phyloP scores from a whole-genome alignment of 2,113 vertebrate species.

The Antechinus flavipes region DNA sequence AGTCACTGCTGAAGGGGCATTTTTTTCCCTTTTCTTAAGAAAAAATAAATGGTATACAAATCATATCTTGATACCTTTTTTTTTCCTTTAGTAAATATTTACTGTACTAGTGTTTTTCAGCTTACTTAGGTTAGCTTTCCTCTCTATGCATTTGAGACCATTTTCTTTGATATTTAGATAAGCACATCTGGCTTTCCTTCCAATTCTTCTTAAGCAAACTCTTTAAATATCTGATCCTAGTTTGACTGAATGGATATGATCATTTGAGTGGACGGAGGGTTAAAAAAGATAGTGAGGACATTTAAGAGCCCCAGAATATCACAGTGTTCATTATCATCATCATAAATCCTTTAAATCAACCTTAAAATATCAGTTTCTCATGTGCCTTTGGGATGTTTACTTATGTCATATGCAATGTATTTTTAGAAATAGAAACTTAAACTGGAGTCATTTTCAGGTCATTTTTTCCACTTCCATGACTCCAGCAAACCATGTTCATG shows the following conservation, averaged over 20 bases:
- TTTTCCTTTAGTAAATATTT: slow-evolving; percentile 27
- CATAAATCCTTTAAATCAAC: background rate
- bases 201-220: slow-evolving; percentile 11
- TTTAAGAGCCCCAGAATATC: background rate
- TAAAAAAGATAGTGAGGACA: background rate
- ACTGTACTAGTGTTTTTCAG: background rate
- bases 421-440: background rate
- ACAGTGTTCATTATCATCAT: background rate
- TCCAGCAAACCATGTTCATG: background rate
- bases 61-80: background rate
- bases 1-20: background rate
- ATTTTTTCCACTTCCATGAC: background rate
- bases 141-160: background rate
- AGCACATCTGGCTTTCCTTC: slow-evolving; percentile 25
- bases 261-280: background rate
- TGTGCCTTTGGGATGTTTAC: background rate
- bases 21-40: slow-evolving; percentile 15
- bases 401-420: background rate
- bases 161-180: slow-evolving; percentile 47
- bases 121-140: slow-evolving; percentile 13
- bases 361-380: background rate
- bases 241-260: slow-evolving; percentile 7
- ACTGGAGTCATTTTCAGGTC: background rate
- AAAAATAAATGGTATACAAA: background rate
- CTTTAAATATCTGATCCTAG: slow-evolving; percentile 30